These are phyloP conservation scores for Dolichoris vasculosae DNA, from an alignment of 1,140 invertebrate genomes.

Conservation along the genomic window DNA sequence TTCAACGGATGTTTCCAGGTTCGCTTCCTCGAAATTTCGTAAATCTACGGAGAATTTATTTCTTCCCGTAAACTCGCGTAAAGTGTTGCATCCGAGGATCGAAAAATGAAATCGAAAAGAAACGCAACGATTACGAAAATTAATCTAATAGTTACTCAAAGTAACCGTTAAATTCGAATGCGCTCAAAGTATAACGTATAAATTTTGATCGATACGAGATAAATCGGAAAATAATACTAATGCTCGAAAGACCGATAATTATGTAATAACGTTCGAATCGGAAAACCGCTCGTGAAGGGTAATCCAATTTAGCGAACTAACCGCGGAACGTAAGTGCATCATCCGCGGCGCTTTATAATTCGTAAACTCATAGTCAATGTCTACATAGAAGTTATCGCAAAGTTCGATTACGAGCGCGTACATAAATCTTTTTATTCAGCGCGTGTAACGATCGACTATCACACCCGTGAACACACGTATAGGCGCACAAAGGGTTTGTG, in stretches of 20 bases:
- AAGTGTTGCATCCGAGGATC: too few relatives aligned
- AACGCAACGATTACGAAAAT: too few relatives aligned
- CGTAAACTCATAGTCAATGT: not conserved
- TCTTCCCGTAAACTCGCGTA: too few relatives aligned
- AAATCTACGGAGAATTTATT: too few relatives aligned
- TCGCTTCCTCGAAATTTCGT: too few relatives aligned
- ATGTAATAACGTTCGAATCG: not conserved
- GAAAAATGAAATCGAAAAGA: too few relatives aligned
- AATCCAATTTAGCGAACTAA: not conserved
- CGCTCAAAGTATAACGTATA: too few relatives aligned
- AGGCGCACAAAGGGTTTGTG: slow-evolving; percentile 51
- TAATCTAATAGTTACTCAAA: too few relatives aligned
- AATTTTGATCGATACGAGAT: too few relatives aligned
- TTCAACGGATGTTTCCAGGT: not conserved
- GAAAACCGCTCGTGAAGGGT: not conserved
- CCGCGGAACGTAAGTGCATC: not conserved
- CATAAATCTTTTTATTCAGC: slow-evolving; percentile 25
- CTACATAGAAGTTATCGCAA: slow-evolving; percentile 6
- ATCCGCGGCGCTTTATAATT: not conserved
- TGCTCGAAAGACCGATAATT: not conserved
- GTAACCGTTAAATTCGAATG: too few relatives aligned
- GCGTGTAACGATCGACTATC: not conserved
- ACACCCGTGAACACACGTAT: not conserved
- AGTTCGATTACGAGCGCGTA: not conserved
- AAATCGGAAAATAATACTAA: not conserved